Evolutionary conservation across 2,888 invertebrate species (phyloP).

Genomic region (Halocaridina rubra): DNA sequence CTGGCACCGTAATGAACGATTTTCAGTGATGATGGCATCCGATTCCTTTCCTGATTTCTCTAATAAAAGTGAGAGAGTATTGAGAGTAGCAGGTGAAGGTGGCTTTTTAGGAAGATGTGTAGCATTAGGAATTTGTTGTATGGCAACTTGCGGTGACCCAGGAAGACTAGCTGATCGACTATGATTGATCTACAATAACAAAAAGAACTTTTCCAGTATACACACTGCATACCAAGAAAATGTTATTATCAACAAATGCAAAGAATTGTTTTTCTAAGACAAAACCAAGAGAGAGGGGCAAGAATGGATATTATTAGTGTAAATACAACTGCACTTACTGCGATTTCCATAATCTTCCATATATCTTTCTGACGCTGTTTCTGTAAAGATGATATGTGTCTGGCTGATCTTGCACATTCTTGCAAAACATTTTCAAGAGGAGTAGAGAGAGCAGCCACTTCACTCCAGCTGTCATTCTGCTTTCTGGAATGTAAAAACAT

Average conservation of each 20-base stretch:
- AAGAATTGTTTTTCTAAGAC: too few relatives aligned
- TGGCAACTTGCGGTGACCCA: background rate
- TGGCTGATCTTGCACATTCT: slow-evolving; percentile 61
- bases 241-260: too few relatives aligned
- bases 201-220: too few relatives aligned
- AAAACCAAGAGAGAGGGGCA: too few relatives aligned
- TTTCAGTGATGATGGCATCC: slow-evolving; percentile 57
- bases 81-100: slow-evolving; percentile 50
- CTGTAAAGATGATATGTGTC: slow-evolving; percentile 62
- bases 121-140: slow-evolving; percentile 49
- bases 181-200: slow-evolving; percentile 58
- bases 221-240: too few relatives aligned
- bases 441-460: slow-evolving; percentile 62
- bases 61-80: slow-evolving; percentile 32
- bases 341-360: slow-evolving; percentile 64
- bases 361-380: slow-evolving; percentile 65
- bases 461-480: slow-evolving; percentile 62
- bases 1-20: slow-evolving; percentile 58
- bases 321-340: too few relatives aligned
- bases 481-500: slow-evolving; percentile 64
- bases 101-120: slow-evolving; percentile 39
- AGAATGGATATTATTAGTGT: too few relatives aligned
- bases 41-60: slow-evolving; percentile 57
- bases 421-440: slow-evolving; percentile 62
- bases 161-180: slow-evolving; percentile 23